Base-by-base conservation (phyloP, 2,888 invertebrate genomes). In the Deilephila elpenor region DNA sequence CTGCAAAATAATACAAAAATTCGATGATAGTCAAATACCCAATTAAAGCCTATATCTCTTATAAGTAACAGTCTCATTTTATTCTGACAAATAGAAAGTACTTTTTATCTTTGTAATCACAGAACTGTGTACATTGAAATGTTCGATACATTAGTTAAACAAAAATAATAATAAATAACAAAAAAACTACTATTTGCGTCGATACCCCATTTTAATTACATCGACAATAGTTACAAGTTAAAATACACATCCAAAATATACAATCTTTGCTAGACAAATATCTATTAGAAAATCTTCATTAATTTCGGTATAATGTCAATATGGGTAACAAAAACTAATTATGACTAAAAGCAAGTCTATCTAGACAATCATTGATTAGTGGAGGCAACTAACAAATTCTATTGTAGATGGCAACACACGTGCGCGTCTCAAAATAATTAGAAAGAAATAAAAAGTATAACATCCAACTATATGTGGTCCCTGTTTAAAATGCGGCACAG, bases 391-490 rank as follows among this genome's bases (percentile, higher is more conserved):
- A 67, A 5, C 8, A 25, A 25, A 44, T 25, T 25, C 6, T 67
- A 17, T 37, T 56, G 19, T n/a, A 56, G 7, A 37, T 20, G 44
- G 20, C 51, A 67, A 44, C 44, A 67, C 34, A 64, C 44, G 37
- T 44, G 25, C 6, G 17, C 5, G 6, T 17, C 20, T 20, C 6
- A 17, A 67, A 5, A 67, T 44, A 17, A 29, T 8, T 25, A 20
- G n/a, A 44, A 14, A 44, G 17, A 67, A 67, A 2, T 25, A 51
- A 73, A 60, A 71, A 73, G 72, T 56, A 56, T 70, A 73, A 37
- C 71, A 67, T 73, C 73, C 44, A 62, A 51, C 44, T 67, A 67
- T 60, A 71, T 61, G 74, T 77, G 77, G 76, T 76, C 77, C 77
- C 77, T 74, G 72, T 74, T 75, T 51, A 67, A 67, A 44, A 51